These are phyloP conservation scores for Crematogaster levior DNA, from an alignment of 2,888 invertebrate genomes.

Conservation along the genomic window DNA sequence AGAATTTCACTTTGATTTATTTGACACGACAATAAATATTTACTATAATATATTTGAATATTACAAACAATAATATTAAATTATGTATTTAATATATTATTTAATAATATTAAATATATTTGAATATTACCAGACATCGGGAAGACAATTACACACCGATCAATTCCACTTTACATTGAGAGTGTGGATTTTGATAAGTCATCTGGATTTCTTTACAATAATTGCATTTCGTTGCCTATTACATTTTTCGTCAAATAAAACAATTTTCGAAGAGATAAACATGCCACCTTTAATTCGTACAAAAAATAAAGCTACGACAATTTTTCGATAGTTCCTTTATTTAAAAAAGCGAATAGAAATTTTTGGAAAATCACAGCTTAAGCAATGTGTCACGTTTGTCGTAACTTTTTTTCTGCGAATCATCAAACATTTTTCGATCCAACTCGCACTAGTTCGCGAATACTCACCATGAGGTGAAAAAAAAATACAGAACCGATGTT, in stretches of 20 bases:
- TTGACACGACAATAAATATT: background rate
- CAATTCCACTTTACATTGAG: conserved; percentile 11
- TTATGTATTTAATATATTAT: too few species aligned
- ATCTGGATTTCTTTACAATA: background rate
- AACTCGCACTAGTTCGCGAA: background rate
- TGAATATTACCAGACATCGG: conserved; percentile 3
- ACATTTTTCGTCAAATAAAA: background rate
- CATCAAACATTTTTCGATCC: background rate
- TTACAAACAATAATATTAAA: too few species aligned
- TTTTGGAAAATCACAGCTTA: background rate
- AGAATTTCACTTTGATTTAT: background rate
- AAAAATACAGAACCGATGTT: conserved; percentile 7
- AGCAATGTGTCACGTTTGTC: background rate
- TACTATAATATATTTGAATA: background rate
- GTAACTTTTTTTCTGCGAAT: background rate
- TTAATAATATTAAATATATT: too few species aligned
- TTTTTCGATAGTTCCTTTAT: background rate
- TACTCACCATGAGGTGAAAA: conserved; percentile 8
- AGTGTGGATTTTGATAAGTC: conserved; percentile 22
- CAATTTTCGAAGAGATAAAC: background rate
- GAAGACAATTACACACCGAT: conserved; percentile 1
- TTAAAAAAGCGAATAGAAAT: background rate
- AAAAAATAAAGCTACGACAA: background rate
- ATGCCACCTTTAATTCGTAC: background rate
- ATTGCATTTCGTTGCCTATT: background rate